Evolutionary conservation across 2,797 vertebrate genomes (phyloP), one percentile per base, ranked within the genome.

Genomic region (Smutsia gigantea): DNA sequence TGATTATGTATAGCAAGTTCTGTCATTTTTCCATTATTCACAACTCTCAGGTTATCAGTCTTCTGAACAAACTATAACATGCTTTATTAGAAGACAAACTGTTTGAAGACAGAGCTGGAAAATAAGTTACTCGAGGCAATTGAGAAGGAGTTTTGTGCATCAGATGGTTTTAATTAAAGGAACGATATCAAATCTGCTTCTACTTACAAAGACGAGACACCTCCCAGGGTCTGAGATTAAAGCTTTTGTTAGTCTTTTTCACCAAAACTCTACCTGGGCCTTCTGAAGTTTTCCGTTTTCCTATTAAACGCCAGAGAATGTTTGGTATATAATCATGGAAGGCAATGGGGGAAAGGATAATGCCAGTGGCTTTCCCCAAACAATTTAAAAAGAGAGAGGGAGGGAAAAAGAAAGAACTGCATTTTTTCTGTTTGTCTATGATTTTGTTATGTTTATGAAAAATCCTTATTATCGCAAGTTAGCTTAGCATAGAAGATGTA

Each of bases 111-210:
- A 25, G 95, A 95, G 92, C 81, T 89, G 88, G 90, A 96, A 96
- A 96, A 72, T 79, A 75, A 97, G 78, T 95, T 94, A 91, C 79
- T 87, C 29, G 29, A 63, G 79, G 86, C 79, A 93, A 90, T 55
- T 49, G 46, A 95, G 89, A 94, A 95, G 42, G 46, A 37, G 7
- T 64, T 93, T 91, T 95, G 78, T 89, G 74, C 68, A 88, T 96
- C 96, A 96, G 94, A 93, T 97, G 97, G 97, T 92, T 97, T 94
- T 97, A 97, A 98, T 97, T 97, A 97, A 93, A 97, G 85, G 59
- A 95, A 74, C 63, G 72, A 72, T 93, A 97, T 89, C 74, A 93
- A 97, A 94, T 97, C 95, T 97, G 97, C 90, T 97, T 95, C 88
- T 95, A 86, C 68, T 97, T 96, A 96, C 18, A 51, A 90, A 96